phyloP scores from a whole-genome alignment of 2,888 invertebrate species.

The Ophonus ardosiacus region DNA sequence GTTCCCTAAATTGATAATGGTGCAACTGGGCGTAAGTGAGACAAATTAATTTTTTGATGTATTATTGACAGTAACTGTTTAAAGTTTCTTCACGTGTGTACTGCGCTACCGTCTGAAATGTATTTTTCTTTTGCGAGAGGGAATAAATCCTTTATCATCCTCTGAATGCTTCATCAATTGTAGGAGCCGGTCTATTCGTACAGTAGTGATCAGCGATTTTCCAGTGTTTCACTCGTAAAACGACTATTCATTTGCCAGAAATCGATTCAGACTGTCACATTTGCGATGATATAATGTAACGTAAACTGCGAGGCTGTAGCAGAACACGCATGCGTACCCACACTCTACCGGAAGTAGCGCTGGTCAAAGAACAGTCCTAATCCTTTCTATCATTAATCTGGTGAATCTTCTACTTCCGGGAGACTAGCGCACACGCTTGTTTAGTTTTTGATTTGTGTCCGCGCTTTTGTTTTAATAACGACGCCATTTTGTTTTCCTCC shows the following conservation, averaged over 20 bases:
- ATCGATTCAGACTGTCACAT: constrained; percentile 62
- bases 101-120: not conserved
- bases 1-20: too few species aligned
- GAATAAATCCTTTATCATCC: constrained; percentile 52
- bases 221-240: constrained; percentile 61
- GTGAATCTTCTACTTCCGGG: constrained; percentile 67
- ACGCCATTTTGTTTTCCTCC: constrained; percentile 48
- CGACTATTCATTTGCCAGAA: constrained; percentile 62
- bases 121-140: constrained; percentile 5
- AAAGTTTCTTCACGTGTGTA: not conserved
- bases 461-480: constrained; percentile 44
- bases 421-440: not conserved
- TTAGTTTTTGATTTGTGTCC: constrained; percentile 56
- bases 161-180: constrained; percentile 54
- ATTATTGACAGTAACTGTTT: not conserved
- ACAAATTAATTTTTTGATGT: not conserved
- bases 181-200: constrained; percentile 42
- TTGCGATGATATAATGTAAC: constrained; percentile 62
- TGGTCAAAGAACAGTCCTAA: constrained; percentile 67
- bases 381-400: constrained; percentile 71
- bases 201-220: constrained; percentile 56
- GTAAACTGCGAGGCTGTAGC: constrained; percentile 52
- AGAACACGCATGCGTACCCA: constrained; percentile 10
- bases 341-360: constrained; percentile 63
- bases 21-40: too few species aligned